Evolutionary conservation across 2,888 invertebrate genomes (phyloP).

Genomic region (Eristalis pertinax): DNA sequence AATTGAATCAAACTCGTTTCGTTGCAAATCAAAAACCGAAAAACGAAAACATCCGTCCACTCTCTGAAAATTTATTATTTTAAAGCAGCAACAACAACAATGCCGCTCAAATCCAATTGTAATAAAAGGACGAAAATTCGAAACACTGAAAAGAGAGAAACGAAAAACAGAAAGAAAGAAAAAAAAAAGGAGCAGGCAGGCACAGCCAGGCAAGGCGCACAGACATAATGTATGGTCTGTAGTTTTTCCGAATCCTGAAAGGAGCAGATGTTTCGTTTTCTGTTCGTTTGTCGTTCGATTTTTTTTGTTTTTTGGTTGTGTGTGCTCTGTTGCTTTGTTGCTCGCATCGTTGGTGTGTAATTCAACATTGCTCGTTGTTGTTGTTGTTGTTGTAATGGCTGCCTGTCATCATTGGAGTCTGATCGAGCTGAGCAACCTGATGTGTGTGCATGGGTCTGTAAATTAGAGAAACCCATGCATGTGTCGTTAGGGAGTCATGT

Average conservation of each 20-base stretch:
- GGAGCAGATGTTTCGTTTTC: conserved; percentile 80
- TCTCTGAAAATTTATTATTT: conserved; percentile 64
- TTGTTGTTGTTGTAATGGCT: conserved; percentile 67
- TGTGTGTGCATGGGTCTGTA: conserved; percentile 31
- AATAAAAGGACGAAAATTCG: conserved; percentile 66
- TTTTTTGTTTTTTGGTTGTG: conserved; percentile 4
- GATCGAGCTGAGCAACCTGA: conserved; percentile 68
- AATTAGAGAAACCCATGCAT: background rate
- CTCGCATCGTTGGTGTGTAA: conserved; percentile 23
- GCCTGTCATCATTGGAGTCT: conserved; percentile 56
- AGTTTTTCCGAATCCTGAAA: conserved; percentile 81
- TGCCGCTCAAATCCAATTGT: conserved; percentile 62
- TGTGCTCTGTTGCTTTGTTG: background rate
- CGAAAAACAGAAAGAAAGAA: conserved; percentile 10
- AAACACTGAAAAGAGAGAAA: conserved; percentile 46
- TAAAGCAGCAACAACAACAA: conserved; percentile 48
- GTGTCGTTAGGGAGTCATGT: conserved; percentile 12
- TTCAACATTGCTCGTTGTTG: conserved; percentile 56
- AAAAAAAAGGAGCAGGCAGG: conserved; percentile 41
- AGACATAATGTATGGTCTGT: conserved; percentile 74
- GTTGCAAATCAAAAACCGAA: conserved; percentile 41
- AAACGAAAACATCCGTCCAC: conserved; percentile 54
- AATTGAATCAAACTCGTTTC: conserved; percentile 64
- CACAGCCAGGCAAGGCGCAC: conserved; percentile 39
- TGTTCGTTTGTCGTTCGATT: conserved; percentile 65